phyloP scores from a whole-genome alignment of 2,888 invertebrate species.

The Melipona beecheii region DNA sequence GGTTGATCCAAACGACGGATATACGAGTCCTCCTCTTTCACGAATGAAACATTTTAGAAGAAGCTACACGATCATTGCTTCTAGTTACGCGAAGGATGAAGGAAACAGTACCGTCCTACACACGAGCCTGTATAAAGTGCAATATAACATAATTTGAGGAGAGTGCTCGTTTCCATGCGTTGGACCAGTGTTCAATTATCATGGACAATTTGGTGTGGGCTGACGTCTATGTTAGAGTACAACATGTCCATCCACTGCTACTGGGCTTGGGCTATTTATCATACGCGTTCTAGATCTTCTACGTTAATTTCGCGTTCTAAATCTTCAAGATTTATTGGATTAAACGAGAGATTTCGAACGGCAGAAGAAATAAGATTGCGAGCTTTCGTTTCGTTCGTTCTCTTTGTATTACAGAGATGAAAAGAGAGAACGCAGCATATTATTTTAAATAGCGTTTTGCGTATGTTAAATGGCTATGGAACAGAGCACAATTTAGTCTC shows the following conservation, averaged over 20 bases:
- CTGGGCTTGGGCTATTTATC: constrained; percentile 78
- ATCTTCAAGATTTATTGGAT: constrained; percentile 1
- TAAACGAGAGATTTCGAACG: not conserved
- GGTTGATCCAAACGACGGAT: constrained; percentile 26
- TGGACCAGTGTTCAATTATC: constrained; percentile 75
- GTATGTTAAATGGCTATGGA: constrained; percentile 76
- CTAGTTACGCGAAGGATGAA: constrained; percentile 15
- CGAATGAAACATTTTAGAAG: not conserved
- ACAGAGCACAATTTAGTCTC: constrained; percentile 77
- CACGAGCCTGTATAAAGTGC: constrained; percentile 12
- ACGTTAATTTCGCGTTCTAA: constrained; percentile 57
- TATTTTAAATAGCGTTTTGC: constrained; percentile 41
- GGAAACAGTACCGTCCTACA: constrained; percentile 42
- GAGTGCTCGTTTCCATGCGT: constrained; percentile 60
- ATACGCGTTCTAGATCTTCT: constrained; percentile 65
- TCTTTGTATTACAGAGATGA: not conserved
- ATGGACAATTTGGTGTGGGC: constrained; percentile 84
- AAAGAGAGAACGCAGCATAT: constrained; percentile 12
- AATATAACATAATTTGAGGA: constrained; percentile 41
- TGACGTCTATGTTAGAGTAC: constrained; percentile 84
- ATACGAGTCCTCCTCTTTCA: not conserved
- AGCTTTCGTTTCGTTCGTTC: not conserved
- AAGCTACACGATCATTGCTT: not conserved
- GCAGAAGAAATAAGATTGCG: not conserved
- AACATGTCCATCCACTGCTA: constrained; percentile 82